A percentile compares a stretch with the other conserved stretches of the same genome.
Conservation (phyloP, 2,888 invertebrate species). For the Drosophila mettleri region DNA sequence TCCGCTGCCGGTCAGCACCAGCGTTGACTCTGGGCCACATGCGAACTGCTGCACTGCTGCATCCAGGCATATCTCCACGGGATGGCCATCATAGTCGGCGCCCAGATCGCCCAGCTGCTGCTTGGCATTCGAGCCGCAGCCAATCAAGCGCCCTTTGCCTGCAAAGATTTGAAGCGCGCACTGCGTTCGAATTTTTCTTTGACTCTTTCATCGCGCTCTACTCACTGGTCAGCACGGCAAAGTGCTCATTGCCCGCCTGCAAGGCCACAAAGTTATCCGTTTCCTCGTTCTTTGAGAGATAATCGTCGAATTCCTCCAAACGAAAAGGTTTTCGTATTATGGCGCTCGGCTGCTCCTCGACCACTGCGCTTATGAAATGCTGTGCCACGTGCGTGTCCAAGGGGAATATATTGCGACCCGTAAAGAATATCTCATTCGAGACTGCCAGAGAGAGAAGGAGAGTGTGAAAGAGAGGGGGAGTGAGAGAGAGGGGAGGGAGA, state of each 20-base stretch:
- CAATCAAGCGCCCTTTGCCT: conserved; percentile 83
- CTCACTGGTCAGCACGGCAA: conserved; percentile 84
- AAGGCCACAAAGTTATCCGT: conserved; percentile 81
- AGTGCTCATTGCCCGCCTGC: conserved; percentile 84
- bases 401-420: conserved; percentile 83
- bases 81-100: conserved; percentile 69
- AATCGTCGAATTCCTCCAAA: conserved; percentile 82
- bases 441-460: conserved; percentile 57
- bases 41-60: conserved; percentile 80
- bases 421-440: conserved; percentile 84
- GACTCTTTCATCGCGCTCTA: conserved; percentile 11
- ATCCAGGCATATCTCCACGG: conserved; percentile 81
- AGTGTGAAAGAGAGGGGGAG: not conserved
- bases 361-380: conserved; percentile 76
- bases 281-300: conserved; percentile 81
- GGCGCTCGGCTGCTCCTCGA: conserved; percentile 71
- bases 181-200: too few relatives aligned
- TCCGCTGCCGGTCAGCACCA: conserved; percentile 83
- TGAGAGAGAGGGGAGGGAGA: not conserved
- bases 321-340: conserved; percentile 83
- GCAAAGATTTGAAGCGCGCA: not conserved
- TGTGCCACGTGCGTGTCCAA: conserved; percentile 71
- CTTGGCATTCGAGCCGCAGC: conserved; percentile 82
- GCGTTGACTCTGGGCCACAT: conserved; percentile 83
- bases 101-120: conserved; percentile 81